phyloP scores from a whole-genome alignment of 2,797 vertebrate genomes.

The Synanceia verrucosa region DNA sequence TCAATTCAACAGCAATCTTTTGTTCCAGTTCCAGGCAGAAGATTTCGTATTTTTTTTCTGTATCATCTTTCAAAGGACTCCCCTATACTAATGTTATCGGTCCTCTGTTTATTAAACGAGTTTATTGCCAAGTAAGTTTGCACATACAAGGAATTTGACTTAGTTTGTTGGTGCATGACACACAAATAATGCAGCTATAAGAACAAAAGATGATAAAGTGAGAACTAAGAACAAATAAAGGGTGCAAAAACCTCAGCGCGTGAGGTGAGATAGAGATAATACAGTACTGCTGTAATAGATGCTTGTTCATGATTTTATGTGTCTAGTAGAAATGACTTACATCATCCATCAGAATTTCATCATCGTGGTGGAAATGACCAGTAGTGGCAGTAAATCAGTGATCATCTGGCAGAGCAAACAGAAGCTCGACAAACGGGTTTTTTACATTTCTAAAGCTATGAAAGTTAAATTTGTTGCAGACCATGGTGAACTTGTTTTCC shows the following conservation, averaged over 20 bases:
- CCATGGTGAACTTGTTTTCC: conserved; percentile 41
- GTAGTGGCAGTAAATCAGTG: conserved; percentile 17
- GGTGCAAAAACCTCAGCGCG: no score
- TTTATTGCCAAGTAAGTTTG: no score
- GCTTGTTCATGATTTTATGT: neutral
- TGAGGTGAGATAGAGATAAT: no score
- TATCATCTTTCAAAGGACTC: neutral
- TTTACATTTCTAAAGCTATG: conserved; percentile 4
- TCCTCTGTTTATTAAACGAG: no score
- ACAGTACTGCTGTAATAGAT: neutral
- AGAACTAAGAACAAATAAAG: no score
- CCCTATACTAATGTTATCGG: neutral
- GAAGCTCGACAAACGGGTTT: neutral
- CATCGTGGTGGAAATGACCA: conserved; percentile 1
- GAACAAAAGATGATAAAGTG: no score
- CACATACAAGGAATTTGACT: no score
- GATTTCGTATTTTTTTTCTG: neutral
- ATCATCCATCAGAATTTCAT: neutral
- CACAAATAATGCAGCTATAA: no score
- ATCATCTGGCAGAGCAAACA: conserved; percentile 16
- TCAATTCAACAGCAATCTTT: neutral
- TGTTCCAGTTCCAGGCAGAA: neutral
- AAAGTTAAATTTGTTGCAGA: conserved; percentile 15
- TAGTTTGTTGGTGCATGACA: no score
- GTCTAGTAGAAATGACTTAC: neutral